A percentile compares a stretch with the other conserved stretches of the same genome.
phyloP scores from a whole-genome alignment of 2,888 invertebrate genomes.

The Dorcus hopei region DNA sequence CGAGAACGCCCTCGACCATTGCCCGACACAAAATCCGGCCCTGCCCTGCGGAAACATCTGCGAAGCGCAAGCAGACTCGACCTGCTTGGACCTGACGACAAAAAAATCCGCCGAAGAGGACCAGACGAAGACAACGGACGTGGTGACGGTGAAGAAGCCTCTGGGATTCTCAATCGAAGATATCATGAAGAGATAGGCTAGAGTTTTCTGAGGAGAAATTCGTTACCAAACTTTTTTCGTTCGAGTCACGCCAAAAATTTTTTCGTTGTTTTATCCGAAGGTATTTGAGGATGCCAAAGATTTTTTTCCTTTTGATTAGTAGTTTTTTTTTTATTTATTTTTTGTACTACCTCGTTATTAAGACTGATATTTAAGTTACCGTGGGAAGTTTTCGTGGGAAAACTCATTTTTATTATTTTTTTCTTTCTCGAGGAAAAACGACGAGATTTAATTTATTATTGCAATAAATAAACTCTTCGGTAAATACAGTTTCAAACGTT shows the following conservation, averaged over 20 bases:
- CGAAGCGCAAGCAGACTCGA: constrained; percentile 19
- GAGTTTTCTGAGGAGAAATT: not conserved
- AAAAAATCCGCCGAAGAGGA: constrained; percentile 22
- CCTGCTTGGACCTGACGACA: constrained; percentile 41
- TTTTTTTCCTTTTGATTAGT: not conserved
- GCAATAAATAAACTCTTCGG: too few relatives aligned
- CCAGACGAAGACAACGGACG: constrained; percentile 10
- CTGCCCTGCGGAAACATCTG: constrained; percentile 11
- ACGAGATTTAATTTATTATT: too few relatives aligned
- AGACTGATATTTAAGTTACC: constrained; percentile 28
- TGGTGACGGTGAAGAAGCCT: constrained; percentile 50
- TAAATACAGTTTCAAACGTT: too few relatives aligned
- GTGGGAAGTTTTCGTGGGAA: constrained; percentile 5
- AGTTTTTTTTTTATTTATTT: constrained; percentile 3
- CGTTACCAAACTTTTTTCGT: constrained; percentile 5
- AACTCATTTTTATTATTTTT: not conserved
- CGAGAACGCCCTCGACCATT: constrained; percentile 68
- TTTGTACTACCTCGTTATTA: constrained; percentile 12
- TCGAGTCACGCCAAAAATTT: not conserved
- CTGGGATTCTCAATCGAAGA: constrained; percentile 85
- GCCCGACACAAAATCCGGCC: not conserved
- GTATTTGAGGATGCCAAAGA: constrained; percentile 11
- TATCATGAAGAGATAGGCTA: constrained; percentile 75
- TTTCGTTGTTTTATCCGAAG: not conserved
- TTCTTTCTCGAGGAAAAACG: too few relatives aligned